Conservation (phyloP, 2,113 vertebrate species). For the rabbit (Oryctolagus cuniculus) region mOryCun1.1 NC_091439.1:66573001-66573500, state of each 20-base stretch:
- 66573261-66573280: background rate
- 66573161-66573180: background rate
- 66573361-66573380: background rate
- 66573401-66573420: no score
- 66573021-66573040: background rate
- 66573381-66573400: background rate
- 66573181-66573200: background rate
- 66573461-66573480: no score
- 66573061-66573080: slow-evolving; percentile 8
- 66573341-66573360: background rate
- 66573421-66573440: no score
- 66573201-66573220: background rate
- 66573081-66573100: background rate
- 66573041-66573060: background rate
- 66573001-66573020: background rate
- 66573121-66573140: background rate
- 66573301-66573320: background rate
- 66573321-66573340: background rate
- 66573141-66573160: slow-evolving; percentile 10
- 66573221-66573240: background rate
- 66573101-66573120: background rate
- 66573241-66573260: background rate
- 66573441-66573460: no score
- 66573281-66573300: background rate
- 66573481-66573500: no score